Evolutionary conservation across 1,140 invertebrate species (phyloP).

Genomic region (Magallana ariakensis): DNA sequence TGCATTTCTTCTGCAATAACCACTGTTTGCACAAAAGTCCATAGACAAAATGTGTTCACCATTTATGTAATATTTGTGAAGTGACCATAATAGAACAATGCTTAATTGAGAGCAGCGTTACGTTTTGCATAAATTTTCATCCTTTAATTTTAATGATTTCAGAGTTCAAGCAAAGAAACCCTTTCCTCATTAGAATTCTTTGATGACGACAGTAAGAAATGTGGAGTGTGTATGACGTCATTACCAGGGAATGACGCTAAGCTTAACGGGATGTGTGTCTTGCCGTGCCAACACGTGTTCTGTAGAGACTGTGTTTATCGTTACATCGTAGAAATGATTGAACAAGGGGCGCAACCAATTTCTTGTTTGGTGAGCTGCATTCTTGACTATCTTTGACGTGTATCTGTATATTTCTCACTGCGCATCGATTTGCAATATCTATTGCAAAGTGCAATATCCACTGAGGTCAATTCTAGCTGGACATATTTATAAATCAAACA

Average conservation of each 20-base stretch:
- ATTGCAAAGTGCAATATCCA: too few relatives aligned
- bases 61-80: too few relatives aligned
- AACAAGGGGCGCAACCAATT: background rate
- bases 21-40: too few relatives aligned
- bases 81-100: too few relatives aligned
- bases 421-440: background rate
- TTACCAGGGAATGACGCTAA: background rate
- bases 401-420: background rate
- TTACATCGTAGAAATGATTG: background rate
- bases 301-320: constrained; percentile 10
- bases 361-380: background rate
- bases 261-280: background rate
- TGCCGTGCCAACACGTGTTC: background rate
- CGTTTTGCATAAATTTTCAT: background rate
- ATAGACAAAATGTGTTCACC: too few relatives aligned
- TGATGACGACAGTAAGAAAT: background rate
- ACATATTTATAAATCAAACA: background rate
- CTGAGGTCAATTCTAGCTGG: background rate
- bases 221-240: background rate
- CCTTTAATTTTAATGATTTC: background rate
- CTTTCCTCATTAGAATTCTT: too few relatives aligned
- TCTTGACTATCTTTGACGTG: background rate
- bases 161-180: background rate
- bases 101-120: too few relatives aligned
- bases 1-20: too few relatives aligned